Percentiles rank a stretch among this genome's conserved stretches.
Conservation (phyloP, 2,797 vertebrate species). For the Lagodon rhomboides region DNA sequence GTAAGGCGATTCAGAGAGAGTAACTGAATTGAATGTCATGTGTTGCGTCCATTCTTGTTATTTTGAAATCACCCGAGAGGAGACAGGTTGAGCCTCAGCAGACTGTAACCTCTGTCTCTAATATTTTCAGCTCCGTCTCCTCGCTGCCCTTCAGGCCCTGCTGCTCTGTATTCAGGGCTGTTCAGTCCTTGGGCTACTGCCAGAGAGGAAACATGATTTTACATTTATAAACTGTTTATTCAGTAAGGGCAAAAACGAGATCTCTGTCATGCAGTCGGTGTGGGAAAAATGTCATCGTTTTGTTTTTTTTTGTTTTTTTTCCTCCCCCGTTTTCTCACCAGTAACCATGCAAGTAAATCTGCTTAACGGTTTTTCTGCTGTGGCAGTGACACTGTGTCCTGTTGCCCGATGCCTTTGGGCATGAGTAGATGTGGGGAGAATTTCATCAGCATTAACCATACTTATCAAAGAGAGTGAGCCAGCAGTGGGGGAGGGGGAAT, state of each 20-base stretch:
- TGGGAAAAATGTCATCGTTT: slow-evolving; percentile 68
- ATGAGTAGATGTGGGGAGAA: slow-evolving; percentile 71
- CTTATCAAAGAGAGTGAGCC: slow-evolving; percentile 68
- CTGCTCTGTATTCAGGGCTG: slow-evolving; percentile 55
- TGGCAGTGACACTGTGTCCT: slow-evolving; percentile 81
- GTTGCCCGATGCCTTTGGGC: slow-evolving; percentile 79
- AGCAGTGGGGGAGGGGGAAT: not conserved
- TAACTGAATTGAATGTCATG: slow-evolving; percentile 15
- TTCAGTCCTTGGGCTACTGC: slow-evolving; percentile 65
- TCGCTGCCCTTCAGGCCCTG: slow-evolving; percentile 63
- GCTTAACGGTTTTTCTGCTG: slow-evolving; percentile 80
- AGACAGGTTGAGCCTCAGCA: slow-evolving; percentile 27
- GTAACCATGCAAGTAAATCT: slow-evolving; percentile 82
- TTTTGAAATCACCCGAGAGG: slow-evolving; percentile 27
- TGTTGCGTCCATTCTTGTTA: slow-evolving; percentile 19
- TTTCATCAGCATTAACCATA: slow-evolving; percentile 83
- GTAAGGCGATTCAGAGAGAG: not conserved
- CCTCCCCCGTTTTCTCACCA: slow-evolving; percentile 50
- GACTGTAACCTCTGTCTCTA: slow-evolving; percentile 33
- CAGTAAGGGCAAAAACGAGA: slow-evolving; percentile 73
- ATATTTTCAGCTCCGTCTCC: slow-evolving; percentile 46
- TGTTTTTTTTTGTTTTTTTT: not conserved
- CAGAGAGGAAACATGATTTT: slow-evolving; percentile 78
- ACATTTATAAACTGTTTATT: slow-evolving; percentile 85
- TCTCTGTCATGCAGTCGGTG: slow-evolving; percentile 66